These are phyloP conservation scores for Zygaena filipendulae DNA, from an alignment of 2,888 invertebrate species.

Conservation along the genomic window DNA sequence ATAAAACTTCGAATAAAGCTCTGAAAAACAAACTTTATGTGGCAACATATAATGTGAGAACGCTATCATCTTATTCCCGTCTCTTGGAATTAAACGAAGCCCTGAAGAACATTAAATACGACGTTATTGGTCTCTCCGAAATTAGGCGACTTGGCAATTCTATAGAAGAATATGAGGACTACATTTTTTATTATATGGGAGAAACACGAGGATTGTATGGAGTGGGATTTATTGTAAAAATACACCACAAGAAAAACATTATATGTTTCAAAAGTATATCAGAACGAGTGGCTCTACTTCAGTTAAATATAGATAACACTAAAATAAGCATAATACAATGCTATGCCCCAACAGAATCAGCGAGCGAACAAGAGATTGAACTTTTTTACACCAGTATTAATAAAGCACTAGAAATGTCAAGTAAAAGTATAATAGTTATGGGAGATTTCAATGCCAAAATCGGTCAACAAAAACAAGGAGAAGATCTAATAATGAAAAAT, in stretches of 20 bases:
- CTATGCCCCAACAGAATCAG: slow-evolving; percentile 1
- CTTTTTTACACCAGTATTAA: not conserved
- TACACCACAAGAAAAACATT: not conserved
- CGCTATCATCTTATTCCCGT: slow-evolving; percentile 1
- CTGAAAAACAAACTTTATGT: not conserved
- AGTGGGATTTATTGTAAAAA: slow-evolving; percentile 1
- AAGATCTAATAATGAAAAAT: too few species aligned
- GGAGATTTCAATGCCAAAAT: too few species aligned
- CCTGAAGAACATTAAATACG: slow-evolving; percentile 1
- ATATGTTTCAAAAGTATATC: not conserved
- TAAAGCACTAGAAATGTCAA: too few species aligned
- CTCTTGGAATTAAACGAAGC: slow-evolving; percentile 1
- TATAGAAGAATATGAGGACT: slow-evolving; percentile 1
- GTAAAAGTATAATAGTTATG: too few species aligned
- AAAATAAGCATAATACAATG: not conserved
- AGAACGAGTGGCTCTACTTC: slow-evolving; percentile 1
- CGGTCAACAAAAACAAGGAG: too few species aligned
- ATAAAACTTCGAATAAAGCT: too few species aligned
- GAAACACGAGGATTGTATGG: slow-evolving; percentile 1
- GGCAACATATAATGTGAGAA: slow-evolving; percentile 5
- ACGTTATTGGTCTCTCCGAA: slow-evolving; percentile 3
- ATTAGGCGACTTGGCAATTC: not conserved
- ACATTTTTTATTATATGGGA: not conserved
- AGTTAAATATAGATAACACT: not conserved
- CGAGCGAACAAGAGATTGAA: not conserved